These are phyloP conservation scores for Chitala chitala DNA, from an alignment of 2,113 vertebrate species.

Conservation along the genomic window DNA sequence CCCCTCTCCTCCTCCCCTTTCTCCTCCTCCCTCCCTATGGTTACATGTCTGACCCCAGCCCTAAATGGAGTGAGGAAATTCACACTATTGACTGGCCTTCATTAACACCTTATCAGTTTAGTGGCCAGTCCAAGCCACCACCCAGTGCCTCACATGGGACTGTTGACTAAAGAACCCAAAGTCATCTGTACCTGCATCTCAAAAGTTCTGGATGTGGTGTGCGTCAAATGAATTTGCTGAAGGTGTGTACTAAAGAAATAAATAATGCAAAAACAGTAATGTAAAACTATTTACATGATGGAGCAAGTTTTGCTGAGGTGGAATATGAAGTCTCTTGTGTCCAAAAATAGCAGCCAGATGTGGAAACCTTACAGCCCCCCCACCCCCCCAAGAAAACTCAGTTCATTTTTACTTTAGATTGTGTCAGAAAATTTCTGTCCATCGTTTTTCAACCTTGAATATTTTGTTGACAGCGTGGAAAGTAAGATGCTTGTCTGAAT, in stretches of 20 bases:
- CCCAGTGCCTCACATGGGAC: not conserved
- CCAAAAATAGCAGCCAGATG: not conserved
- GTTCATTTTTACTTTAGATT: not conserved
- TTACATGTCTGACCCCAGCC: not conserved
- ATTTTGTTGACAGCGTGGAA: too few species aligned
- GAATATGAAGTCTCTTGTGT: not conserved
- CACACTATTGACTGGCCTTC: not conserved
- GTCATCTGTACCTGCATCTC: not conserved
- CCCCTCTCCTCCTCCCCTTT: not conserved
- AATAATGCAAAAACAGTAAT: not conserved
- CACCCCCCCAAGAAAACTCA: not conserved
- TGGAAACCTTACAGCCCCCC: not conserved
- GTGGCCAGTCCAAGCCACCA: not conserved
- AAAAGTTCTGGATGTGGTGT: too few species aligned
- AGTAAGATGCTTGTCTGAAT: too few species aligned
- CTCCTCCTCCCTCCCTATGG: not conserved
- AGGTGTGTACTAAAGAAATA: not conserved
- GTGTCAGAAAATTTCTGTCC: not conserved
- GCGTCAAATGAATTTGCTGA: not conserved
- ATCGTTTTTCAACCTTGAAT: too few species aligned
- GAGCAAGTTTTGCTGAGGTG: not conserved
- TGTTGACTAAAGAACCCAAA: not conserved
- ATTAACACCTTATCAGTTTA: too few species aligned
- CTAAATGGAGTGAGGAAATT: not conserved
- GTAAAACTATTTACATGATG: not conserved